These are phyloP conservation scores for Ceryle rudis DNA, from an alignment of 2,797 vertebrate genomes.

Conservation along the genomic window DNA sequence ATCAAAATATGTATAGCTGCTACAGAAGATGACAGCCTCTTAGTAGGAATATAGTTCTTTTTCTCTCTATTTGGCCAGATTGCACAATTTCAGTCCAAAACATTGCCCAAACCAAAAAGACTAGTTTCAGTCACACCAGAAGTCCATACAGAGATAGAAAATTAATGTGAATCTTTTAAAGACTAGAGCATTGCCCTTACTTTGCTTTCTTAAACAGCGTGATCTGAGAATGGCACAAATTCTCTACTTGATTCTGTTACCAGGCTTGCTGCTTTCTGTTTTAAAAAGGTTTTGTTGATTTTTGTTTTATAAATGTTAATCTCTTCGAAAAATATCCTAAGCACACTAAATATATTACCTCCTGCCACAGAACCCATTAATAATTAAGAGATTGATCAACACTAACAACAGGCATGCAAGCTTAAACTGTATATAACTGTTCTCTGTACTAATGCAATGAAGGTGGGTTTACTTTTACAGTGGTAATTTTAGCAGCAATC, in stretches of 20 bases:
- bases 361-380: neutral
- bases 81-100: neutral
- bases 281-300: neutral
- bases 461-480: slow-evolving; percentile 39
- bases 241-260: neutral
- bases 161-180: neutral
- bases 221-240: neutral
- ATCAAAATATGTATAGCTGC: neutral
- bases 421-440: slow-evolving; percentile 7
- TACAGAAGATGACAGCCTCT: neutral
- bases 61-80: neutral
- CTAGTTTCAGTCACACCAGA: neutral
- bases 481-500: slow-evolving; percentile 52
- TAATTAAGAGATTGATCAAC: slow-evolving; percentile 49
- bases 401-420: neutral
- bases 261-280: neutral
- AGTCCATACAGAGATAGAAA: neutral
- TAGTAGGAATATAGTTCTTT: neutral
- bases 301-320: slow-evolving; percentile 14
- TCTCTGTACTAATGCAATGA: slow-evolving; percentile 42
- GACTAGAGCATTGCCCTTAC: neutral
- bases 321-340: neutral
- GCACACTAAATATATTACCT: neutral
- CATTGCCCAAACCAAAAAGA: neutral
- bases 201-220: neutral